Evolutionary conservation across 2,888 invertebrate genomes (phyloP).

Genomic region (Malachius bipustulatus): DNA sequence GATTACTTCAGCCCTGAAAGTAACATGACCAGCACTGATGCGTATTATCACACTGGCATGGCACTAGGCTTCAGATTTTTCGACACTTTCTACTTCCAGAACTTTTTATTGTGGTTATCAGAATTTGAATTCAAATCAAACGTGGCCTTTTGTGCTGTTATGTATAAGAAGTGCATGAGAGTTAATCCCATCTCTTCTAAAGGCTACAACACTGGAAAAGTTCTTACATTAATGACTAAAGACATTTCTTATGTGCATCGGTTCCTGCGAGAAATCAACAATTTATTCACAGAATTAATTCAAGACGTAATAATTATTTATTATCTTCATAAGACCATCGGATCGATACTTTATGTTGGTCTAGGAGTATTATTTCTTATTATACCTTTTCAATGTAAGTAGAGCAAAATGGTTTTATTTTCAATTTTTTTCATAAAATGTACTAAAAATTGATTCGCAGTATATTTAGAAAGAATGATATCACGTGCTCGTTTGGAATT

Average conservation of each 20-base stretch:
- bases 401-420: no score
- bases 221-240: slow-evolving; percentile 82
- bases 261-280: slow-evolving; percentile 76
- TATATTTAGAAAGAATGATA: no score
- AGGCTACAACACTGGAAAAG: slow-evolving; percentile 56
- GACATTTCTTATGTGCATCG: slow-evolving; percentile 86
- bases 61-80: no score
- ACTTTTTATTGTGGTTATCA: no score
- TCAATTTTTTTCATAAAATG: no score
- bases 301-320: slow-evolving; percentile 70
- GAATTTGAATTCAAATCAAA: slow-evolving; percentile 73
- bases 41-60: no score
- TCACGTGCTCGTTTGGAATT: no score
- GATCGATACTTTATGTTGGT: slow-evolving; percentile 41
- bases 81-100: no score
- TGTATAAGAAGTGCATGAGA: slow-evolving; percentile 56
- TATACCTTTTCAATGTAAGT: slow-evolving; percentile 37
- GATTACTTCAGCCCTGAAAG: no score
- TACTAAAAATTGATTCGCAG: no score
- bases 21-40: no score
- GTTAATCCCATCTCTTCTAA: slow-evolving; percentile 46
- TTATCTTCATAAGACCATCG: slow-evolving; percentile 54
- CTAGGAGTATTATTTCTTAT: slow-evolving; percentile 39
- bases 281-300: slow-evolving; percentile 82
- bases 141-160: slow-evolving; percentile 66